These are phyloP conservation scores for Catocala sponsa DNA, from an alignment of 2,888 invertebrate species.

Conservation along the genomic window DNA sequence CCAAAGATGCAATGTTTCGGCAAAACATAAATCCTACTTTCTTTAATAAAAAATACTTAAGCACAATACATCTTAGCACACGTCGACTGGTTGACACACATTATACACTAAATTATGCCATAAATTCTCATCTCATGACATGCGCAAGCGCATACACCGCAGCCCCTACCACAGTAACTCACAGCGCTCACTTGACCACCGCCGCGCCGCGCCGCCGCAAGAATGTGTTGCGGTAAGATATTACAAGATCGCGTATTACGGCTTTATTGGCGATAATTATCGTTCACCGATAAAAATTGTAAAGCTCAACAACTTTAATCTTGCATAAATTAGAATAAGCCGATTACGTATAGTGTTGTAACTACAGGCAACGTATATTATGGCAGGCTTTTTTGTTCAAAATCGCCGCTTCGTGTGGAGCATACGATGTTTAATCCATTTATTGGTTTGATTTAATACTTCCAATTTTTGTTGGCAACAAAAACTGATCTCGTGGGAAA, in stretches of 20 bases:
- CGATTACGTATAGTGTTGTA: conserved; percentile 26
- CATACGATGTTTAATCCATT: conserved; percentile 33
- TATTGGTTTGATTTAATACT: conserved; percentile 37
- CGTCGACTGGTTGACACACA: conserved; percentile 64
- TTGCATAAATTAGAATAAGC: conserved; percentile 47
- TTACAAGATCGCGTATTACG: conserved; percentile 24
- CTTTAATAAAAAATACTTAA: conserved; percentile 30
- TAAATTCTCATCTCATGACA: conserved; percentile 64
- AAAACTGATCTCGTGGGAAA: conserved; percentile 43
- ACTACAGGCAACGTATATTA: conserved; percentile 18
- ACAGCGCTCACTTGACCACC: conserved; percentile 10
- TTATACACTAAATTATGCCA: conserved; percentile 64
- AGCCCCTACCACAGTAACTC: conserved; percentile 42
- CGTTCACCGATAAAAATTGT: conserved; percentile 28
- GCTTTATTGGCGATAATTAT: conserved; percentile 44
- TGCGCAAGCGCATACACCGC: conserved; percentile 36
- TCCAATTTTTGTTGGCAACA: conserved; percentile 29
- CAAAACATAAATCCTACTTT: conserved; percentile 31
- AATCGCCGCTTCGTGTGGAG: conserved; percentile 28
- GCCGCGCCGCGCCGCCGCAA: conserved; percentile 20
- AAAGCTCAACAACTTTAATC: conserved; percentile 36
- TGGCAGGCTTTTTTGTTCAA: conserved; percentile 16
- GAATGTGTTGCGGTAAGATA: conserved; percentile 18
- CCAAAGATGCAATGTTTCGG: background rate
- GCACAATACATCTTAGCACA: conserved; percentile 46